These are phyloP conservation scores for Brachionus koreanus DNA, from an alignment of 1,140 invertebrate genomes.

Conservation along the genomic window DNA sequence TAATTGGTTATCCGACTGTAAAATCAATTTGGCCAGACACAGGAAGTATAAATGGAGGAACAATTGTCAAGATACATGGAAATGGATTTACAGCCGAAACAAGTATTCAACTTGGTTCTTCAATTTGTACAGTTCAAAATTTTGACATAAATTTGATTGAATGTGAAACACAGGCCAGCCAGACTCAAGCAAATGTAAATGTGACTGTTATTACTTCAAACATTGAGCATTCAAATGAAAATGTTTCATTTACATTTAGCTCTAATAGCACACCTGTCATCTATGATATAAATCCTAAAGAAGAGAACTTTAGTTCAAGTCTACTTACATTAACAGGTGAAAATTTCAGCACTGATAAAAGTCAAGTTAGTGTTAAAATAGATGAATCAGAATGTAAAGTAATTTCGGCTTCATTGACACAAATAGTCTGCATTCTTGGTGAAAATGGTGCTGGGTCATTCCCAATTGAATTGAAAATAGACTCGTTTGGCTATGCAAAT, in stretches of 20 bases:
- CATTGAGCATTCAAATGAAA: not conserved
- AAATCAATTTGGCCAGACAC: not conserved
- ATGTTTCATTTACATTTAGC: not conserved
- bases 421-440: constrained; percentile 46
- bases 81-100: constrained; percentile 47
- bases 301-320: not conserved
- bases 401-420: not conserved
- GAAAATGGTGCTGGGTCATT: constrained; percentile 45
- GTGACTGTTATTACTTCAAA: not conserved
- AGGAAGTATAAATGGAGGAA: constrained; percentile 49
- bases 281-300: not conserved
- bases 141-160: not conserved
- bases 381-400: not conserved
- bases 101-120: not conserved
- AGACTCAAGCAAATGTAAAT: not conserved
- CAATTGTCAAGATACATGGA: constrained; percentile 49
- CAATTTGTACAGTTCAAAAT: not conserved
- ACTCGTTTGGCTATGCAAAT: constrained; percentile 43
- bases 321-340: not conserved
- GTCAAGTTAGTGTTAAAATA: not conserved
- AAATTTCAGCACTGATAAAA: not conserved
- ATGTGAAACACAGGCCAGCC: not conserved
- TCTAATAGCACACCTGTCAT: not conserved
- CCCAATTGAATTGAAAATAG: constrained; percentile 37
- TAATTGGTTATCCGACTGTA: not conserved